A percentile compares a stretch with the other conserved stretches of the same genome.
Evolutionary conservation across 2,888 invertebrate species (phyloP).

Genomic region (Ormia ochracea): DNA sequence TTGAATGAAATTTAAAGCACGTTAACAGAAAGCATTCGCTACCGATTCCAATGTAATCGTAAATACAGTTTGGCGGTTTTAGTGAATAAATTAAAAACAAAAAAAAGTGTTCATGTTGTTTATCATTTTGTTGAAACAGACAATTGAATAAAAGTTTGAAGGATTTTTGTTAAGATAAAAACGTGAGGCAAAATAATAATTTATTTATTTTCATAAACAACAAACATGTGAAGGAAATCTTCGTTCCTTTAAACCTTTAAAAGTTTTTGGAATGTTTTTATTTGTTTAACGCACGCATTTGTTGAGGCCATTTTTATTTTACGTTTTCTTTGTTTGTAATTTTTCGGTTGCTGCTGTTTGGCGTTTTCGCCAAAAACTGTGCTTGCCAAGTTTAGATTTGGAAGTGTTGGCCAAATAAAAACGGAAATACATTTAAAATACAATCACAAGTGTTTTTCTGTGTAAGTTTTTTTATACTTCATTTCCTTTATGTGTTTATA

Average conservation of each 20-base stretch:
- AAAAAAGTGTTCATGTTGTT: background rate
- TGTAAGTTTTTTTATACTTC: constrained; percentile 46
- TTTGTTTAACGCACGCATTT: constrained; percentile 35
- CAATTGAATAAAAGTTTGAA: constrained; percentile 50
- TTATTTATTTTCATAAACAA: constrained; percentile 21
- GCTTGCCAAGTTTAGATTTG: constrained; percentile 44
- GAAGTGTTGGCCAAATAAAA: constrained; percentile 62
- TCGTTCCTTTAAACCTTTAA: background rate
- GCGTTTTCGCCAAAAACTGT: background rate
- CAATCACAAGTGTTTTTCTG: constrained; percentile 60
- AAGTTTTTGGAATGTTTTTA: constrained; percentile 13
- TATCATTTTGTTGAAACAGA: constrained; percentile 42
- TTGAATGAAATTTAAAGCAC: background rate
- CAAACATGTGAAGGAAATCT: background rate
- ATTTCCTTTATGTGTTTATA: constrained; percentile 32
- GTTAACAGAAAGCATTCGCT: background rate
- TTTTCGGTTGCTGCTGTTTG: background rate
- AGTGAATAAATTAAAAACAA: constrained; percentile 4
- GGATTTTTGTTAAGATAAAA: constrained; percentile 28
- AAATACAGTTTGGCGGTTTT: constrained; percentile 2
- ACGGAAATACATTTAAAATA: constrained; percentile 63
- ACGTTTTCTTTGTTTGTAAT: background rate
- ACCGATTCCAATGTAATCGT: constrained; percentile 20
- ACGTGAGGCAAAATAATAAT: constrained; percentile 48
- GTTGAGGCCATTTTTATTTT: too few species aligned